A percentile compares a stretch with the other conserved stretches of the same genome.
phyloP scores from a whole-genome alignment of 2,888 invertebrate genomes.

The Leptothorax acervorum region DNA sequence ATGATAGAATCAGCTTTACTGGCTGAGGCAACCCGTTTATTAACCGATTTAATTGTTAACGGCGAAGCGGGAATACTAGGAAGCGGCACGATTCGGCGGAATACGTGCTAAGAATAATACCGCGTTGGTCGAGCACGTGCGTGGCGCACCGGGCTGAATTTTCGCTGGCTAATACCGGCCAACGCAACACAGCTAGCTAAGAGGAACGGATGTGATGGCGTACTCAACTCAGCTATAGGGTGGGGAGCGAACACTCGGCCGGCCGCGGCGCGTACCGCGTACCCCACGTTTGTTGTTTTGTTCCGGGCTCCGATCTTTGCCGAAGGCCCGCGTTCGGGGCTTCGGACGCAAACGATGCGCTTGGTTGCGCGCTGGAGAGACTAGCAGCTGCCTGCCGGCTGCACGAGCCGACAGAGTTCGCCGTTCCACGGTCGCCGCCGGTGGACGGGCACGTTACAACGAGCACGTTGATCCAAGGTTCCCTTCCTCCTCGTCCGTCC shows the following conservation, averaged over 20 bases:
- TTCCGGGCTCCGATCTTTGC: constrained; percentile 77
- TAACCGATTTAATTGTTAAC: constrained; percentile 30
- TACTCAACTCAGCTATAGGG: not conserved
- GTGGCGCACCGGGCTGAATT: constrained; percentile 32
- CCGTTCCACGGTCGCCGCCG: constrained; percentile 82
- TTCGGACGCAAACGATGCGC: constrained; percentile 76
- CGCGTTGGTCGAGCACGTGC: constrained; percentile 54
- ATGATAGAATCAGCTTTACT: not conserved
- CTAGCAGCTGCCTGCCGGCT: constrained; percentile 79
- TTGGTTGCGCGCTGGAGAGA: constrained; percentile 75
- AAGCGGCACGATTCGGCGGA: constrained; percentile 35
- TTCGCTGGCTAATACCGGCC: constrained; percentile 12
- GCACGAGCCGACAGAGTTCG: constrained; percentile 80
- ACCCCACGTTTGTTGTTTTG: constrained; percentile 75
- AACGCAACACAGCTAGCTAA: not conserved
- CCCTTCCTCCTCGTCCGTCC: constrained; percentile 48
- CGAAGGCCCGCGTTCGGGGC: constrained; percentile 76
- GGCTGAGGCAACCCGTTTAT: not conserved
- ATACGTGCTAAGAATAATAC: constrained; percentile 54
- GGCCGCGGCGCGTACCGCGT: constrained; percentile 21
- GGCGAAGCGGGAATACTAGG: not conserved
- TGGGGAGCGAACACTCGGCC: constrained; percentile 33
- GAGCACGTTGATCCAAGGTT: constrained; percentile 67
- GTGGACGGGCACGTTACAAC: constrained; percentile 76
- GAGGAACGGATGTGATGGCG: constrained; percentile 58